Conservation (phyloP, 1,140 invertebrate genomes). For the Euura lappo region DNA sequence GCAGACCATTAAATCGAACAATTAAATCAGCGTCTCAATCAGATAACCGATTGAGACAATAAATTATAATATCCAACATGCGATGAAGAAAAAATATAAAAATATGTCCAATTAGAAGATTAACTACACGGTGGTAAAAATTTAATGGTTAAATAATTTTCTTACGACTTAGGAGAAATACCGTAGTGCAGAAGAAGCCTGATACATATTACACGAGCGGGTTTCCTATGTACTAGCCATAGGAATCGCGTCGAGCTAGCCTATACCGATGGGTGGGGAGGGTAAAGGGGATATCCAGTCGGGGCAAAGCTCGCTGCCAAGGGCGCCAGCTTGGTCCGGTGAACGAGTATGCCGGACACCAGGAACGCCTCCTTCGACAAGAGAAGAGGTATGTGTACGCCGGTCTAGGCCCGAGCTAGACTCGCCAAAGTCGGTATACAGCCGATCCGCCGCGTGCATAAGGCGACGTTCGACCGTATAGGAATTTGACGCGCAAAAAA, state of each 20-base stretch:
- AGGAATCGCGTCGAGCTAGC: not conserved
- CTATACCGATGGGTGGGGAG: not conserved
- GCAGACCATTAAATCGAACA: no score
- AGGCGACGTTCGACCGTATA: not conserved
- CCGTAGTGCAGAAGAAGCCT: not conserved
- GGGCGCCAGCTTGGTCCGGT: conserved; percentile 37
- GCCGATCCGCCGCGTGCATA: not conserved
- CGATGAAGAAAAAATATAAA: no score
- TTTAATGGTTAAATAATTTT: no score
- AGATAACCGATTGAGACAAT: no score
- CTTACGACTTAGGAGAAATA: not conserved
- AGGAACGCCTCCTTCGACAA: conserved; percentile 20
- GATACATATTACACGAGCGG: conserved; percentile 3
- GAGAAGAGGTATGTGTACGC: not conserved
- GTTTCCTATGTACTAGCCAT: not conserved
- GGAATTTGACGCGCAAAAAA: not conserved
- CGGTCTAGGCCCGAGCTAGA: not conserved
- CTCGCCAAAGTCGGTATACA: not conserved
- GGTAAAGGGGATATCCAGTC: conserved; percentile 1
- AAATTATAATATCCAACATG: no score
- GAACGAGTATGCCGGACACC: conserved; percentile 12
- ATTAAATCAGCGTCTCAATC: no score
- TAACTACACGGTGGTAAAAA: no score
- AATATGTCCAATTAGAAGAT: no score
- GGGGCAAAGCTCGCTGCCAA: conserved; percentile 39